phyloP scores from a whole-genome alignment of 2,113 vertebrate genomes.

The Cochlearius cochlearius region DNA sequence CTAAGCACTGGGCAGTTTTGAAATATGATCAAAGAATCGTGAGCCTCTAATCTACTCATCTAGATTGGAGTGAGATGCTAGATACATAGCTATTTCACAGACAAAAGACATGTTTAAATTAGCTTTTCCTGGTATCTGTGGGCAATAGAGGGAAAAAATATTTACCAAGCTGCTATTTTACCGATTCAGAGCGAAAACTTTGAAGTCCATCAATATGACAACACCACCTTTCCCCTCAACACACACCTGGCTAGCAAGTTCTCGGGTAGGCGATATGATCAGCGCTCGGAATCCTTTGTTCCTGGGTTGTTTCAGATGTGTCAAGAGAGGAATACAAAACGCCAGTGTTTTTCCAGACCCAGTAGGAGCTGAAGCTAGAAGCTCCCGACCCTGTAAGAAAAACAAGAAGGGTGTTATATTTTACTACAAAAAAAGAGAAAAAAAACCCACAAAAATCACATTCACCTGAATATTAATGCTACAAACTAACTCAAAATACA shows the following conservation, averaged over 20 bases:
- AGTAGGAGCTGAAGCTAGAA: conserved; percentile 94
- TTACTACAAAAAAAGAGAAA: neutral
- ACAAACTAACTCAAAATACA: neutral
- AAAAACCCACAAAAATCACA: too few relatives aligned
- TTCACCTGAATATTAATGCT: neutral
- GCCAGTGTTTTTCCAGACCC: conserved; percentile 96
- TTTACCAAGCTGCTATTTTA: neutral
- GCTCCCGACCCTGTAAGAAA: conserved; percentile 82
- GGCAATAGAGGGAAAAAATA: neutral
- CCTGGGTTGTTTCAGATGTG: conserved; percentile 85
- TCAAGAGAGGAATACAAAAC: conserved; percentile 89
- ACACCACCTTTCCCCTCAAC: neutral
- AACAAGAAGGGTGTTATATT: neutral
- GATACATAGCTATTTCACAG: neutral
- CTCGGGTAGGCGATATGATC: conserved; percentile 91
- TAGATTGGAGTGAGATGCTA: neutral
- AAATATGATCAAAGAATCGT: neutral
- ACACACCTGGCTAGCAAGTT: conserved; percentile 90
- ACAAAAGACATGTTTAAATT: neutral
- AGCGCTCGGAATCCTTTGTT: conserved; percentile 93
- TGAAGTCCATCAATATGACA: neutral
- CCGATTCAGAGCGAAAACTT: neutral
- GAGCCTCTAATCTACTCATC: neutral
- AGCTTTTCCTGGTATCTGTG: neutral
- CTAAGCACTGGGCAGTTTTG: neutral